phyloP scores from a whole-genome alignment of 1,140 invertebrate species.

The Diorhabda sublineata region DNA sequence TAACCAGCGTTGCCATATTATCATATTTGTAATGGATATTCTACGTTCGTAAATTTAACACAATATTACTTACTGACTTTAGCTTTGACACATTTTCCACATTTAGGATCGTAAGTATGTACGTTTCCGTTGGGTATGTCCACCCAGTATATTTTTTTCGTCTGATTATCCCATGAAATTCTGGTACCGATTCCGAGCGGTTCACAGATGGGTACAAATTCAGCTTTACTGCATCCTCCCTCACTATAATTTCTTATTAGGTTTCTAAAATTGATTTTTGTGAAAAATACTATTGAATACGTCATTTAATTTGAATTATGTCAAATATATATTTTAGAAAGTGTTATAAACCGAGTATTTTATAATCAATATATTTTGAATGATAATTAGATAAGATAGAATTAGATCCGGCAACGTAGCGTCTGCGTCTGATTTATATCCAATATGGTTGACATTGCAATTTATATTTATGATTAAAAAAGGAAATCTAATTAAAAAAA shows the following conservation, averaged over 20 bases:
- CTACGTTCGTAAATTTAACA: background rate
- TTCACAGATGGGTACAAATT: slow-evolving; percentile 6
- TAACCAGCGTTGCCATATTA: too few species aligned
- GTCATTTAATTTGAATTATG: background rate
- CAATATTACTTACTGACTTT: slow-evolving; percentile 40
- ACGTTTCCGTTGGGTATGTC: slow-evolving; percentile 56
- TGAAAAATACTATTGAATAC: background rate
- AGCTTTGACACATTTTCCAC: slow-evolving; percentile 47
- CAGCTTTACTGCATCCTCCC: too few species aligned
- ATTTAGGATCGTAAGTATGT: slow-evolving; percentile 52
- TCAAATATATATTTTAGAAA: background rate
- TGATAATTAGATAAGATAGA: too few species aligned
- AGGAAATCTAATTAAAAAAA: too few species aligned
- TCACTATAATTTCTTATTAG: slow-evolving; percentile 6
- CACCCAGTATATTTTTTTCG: slow-evolving; percentile 57
- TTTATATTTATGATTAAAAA: too few species aligned
- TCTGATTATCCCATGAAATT: slow-evolving; percentile 59
- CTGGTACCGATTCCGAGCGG: slow-evolving; percentile 51
- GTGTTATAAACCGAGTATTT: background rate
- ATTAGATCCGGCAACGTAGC: too few species aligned
- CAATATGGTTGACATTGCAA: too few species aligned
- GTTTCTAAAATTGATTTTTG: background rate
- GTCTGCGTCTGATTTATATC: too few species aligned
- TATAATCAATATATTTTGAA: background rate
- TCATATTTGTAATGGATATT: too few species aligned